Evolutionary conservation across 2,888 invertebrate genomes (phyloP).

Genomic region (Eucera pruinosa): DNA sequence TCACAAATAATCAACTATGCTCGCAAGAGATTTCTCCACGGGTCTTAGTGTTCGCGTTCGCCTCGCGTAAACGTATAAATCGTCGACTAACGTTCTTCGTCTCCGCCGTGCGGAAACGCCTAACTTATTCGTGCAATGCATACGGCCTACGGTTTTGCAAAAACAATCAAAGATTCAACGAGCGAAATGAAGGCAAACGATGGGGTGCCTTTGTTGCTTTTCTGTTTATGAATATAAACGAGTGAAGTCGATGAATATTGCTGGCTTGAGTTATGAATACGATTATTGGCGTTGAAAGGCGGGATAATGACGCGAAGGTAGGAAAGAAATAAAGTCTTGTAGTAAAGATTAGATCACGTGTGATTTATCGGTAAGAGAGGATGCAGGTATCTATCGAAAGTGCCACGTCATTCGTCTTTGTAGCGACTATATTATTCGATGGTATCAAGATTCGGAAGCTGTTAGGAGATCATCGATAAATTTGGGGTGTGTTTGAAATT

Average conservation of each 20-base stretch:
- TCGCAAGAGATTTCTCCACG: conserved; percentile 62
- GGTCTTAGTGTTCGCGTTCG: not conserved
- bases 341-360: no score
- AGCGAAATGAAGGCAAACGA: not conserved
- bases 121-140: conserved; percentile 4
- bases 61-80: conserved; percentile 46
- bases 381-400: no score
- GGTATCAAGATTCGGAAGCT: not conserved
- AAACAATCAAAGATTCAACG: conserved; percentile 36
- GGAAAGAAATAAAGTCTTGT: not conserved
- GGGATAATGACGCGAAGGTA: no score
- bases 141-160: not conserved
- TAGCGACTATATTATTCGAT: not conserved
- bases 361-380: no score
- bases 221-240: no score
- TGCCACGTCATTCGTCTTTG: not conserved
- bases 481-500: not conserved
- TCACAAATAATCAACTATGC: conserved; percentile 67
- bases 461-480: not conserved
- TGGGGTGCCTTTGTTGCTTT: not conserved
- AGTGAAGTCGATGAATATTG: no score
- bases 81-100: conserved; percentile 28
- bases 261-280: no score
- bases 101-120: not conserved
- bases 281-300: no score